These are phyloP conservation scores for Oryzias sinensis DNA, from an alignment of 2,797 vertebrate genomes.

Conservation along the genomic window DNA sequence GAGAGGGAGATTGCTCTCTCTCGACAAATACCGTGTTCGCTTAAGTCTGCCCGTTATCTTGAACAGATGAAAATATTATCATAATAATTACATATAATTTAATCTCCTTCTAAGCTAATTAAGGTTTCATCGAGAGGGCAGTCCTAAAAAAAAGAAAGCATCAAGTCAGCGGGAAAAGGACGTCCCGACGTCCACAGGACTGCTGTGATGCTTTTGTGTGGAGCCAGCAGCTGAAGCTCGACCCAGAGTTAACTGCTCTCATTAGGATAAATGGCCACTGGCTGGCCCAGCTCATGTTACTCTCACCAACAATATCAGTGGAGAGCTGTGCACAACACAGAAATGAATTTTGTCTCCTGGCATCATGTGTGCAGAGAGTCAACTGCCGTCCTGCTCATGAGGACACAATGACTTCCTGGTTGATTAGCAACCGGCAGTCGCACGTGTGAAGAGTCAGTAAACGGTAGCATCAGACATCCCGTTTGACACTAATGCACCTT, in stretches of 20 bases:
- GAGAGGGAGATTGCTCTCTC: conserved; percentile 64
- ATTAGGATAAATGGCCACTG: conserved; percentile 70
- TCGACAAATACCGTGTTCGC: conserved; percentile 64
- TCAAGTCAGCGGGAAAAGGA: conserved; percentile 44
- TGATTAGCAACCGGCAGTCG: conserved; percentile 39
- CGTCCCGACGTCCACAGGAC: conserved; percentile 36
- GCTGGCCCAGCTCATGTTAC: conserved; percentile 55
- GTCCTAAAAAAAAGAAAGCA: conserved; percentile 47
- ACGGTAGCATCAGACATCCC: conserved; percentile 17
- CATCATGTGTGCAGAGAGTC: conserved; percentile 37
- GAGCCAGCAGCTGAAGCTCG: conserved; percentile 44
- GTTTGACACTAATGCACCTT: conserved; percentile 32
- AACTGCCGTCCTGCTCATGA: conserved; percentile 23
- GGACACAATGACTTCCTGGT: conserved; percentile 47
- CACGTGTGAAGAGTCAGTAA: conserved; percentile 57
- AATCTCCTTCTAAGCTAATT: conserved; percentile 78
- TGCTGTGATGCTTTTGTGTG: conserved; percentile 23
- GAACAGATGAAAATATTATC: conserved; percentile 80
- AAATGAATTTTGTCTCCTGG: conserved; percentile 45
- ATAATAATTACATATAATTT: conserved; percentile 81
- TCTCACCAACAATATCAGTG: conserved; percentile 55
- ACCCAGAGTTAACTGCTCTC: conserved; percentile 63
- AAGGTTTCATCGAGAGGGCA: conserved; percentile 68
- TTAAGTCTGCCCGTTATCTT: conserved; percentile 70
- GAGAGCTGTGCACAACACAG: conserved; percentile 42